Base-by-base conservation (phyloP, 2,888 invertebrate genomes). In the Caenorhabditis sp. region DNA sequence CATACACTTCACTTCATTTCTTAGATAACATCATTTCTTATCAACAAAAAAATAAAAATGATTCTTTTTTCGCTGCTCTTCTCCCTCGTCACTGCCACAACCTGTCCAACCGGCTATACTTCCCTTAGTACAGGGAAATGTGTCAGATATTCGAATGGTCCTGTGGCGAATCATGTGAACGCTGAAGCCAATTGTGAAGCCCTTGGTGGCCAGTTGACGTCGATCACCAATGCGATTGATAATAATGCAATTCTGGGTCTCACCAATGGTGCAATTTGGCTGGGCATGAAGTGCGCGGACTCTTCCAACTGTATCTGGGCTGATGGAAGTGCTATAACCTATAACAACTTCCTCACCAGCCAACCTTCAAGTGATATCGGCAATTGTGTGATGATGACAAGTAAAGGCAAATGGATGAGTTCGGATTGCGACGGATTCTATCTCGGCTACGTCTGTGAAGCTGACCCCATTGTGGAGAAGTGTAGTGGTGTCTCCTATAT, bases 261-360 rank as follows among this genome's bases (percentile, higher is more conserved):
- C 14, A 62, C 63, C 1, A 27, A 62, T 17, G n/a, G 12, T 1
- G 66, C 72, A 36, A 21, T 58, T n/a, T 76, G 76, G 75, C 5
- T 75, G 1, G 75, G 75, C 25, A 26, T 75, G 54, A 75, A 75
- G 26, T 75, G 75, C 38, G 20, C 67, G 1, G 27, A 54, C 43
- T 57, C 70, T 0, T 8, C 57, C 4, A 67, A 67, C 17, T 75
- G 75, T 43, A n/a, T 65, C 12, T 75, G 75, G 75, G 70, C 67
- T 60, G 75, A 75, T 67, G 59, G 64, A 31, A 70, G 14, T 17
- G 43, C 43, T 14, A 17, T 43, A 5, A 43, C 7, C 43, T 43
- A 43, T 14, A 17, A 10, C 14, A 43, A 43, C 43, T 43, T 43
- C 17, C 12, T 43, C 43, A 63, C 21, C n/a, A 64, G 70, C 12